These are phyloP conservation scores for Cydia pomonella DNA, from an alignment of 1,140 invertebrate species.

Conservation along the genomic window DNA sequence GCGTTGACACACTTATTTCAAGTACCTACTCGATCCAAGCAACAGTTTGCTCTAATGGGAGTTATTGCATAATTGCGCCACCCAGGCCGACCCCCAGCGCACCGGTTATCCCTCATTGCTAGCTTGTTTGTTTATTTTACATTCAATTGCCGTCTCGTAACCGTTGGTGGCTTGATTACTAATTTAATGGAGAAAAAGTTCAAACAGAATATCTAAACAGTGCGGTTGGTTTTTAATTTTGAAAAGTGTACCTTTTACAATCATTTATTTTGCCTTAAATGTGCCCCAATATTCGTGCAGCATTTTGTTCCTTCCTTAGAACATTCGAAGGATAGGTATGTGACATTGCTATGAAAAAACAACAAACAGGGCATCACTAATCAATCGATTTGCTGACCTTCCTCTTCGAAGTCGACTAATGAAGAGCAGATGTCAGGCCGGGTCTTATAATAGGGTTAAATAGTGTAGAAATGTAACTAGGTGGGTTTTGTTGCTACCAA, in stretches of 20 bases:
- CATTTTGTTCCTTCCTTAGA: too few species aligned
- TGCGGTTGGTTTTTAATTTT: background rate
- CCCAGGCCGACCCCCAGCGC: conserved; percentile 62
- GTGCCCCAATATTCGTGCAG: too few species aligned
- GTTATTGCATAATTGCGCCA: conserved; percentile 79
- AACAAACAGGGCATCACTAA: too few species aligned
- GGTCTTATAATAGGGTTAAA: too few species aligned
- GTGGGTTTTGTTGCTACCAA: too few species aligned
- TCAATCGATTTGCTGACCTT: too few species aligned
- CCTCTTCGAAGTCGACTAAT: too few species aligned
- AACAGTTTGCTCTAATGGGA: conserved; percentile 66
- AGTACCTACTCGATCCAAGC: conserved; percentile 35
- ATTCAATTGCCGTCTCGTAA: conserved; percentile 68
- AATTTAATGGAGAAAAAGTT: conserved; percentile 45
- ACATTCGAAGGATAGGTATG: too few species aligned
- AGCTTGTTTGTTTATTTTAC: conserved; percentile 67
- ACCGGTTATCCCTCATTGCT: conserved; percentile 54
- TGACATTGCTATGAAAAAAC: too few species aligned
- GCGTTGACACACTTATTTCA: background rate
- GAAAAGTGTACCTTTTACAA: background rate
- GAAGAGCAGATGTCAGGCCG: too few species aligned
- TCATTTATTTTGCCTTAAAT: too few species aligned
- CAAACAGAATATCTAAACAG: background rate
- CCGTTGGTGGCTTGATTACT: conserved; percentile 51
- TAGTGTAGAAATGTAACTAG: too few species aligned